These are phyloP conservation scores for Morelia viridis DNA, from an alignment of 2,797 vertebrate species.

Conservation along the genomic window DNA sequence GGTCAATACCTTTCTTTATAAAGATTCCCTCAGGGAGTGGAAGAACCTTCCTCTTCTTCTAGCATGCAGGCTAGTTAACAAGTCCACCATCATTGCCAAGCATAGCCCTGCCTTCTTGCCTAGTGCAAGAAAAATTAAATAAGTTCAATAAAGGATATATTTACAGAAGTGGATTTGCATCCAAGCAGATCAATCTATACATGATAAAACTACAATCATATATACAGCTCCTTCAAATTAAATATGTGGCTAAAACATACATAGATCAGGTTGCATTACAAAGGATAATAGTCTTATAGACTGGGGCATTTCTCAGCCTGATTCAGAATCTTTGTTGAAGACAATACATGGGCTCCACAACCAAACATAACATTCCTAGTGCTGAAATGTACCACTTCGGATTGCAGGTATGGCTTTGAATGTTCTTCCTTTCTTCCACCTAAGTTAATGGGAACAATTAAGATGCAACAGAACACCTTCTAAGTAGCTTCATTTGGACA, in stretches of 20 bases:
- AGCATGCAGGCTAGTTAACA: neutral
- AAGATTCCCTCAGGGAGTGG: neutral
- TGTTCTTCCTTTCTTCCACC: neutral
- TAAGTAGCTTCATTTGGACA: neutral
- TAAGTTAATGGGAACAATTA: neutral
- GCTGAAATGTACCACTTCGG: neutral
- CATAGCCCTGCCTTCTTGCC: neutral
- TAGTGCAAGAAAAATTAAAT: neutral
- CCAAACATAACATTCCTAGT: neutral
- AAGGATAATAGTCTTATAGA: neutral
- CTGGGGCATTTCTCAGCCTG: neutral
- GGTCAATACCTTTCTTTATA: neutral
- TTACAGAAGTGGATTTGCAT: neutral
- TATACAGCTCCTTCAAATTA: neutral
- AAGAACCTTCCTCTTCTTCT: neutral
- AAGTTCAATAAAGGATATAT: neutral
- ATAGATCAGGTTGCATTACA: neutral
- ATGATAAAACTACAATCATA: neutral
- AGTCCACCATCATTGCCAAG: neutral
- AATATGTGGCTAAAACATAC: neutral
- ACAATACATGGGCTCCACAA: neutral
- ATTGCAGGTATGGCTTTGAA: neutral
- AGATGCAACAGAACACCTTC: neutral
- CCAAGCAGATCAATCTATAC: neutral
- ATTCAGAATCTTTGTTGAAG: neutral